Evolutionary conservation across 1,140 invertebrate genomes (phyloP), one percentile per base, ranked within the genome.

Genomic region (Solenopsis fugax): DNA sequence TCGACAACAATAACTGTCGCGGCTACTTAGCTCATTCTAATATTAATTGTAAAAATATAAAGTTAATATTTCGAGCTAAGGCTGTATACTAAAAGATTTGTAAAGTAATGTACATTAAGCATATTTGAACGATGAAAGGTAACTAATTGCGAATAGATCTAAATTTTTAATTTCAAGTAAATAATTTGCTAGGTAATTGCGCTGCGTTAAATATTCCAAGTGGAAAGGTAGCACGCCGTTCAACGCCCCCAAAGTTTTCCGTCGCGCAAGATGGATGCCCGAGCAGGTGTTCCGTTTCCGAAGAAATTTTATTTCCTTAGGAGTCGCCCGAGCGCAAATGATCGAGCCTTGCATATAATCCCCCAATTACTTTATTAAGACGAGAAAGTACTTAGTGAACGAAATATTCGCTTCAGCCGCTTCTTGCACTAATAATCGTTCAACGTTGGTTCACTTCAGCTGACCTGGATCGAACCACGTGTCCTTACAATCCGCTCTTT

Each of bases 261-360:
- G n/a, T 54, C 16, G 52, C 52, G 9, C 41, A 84, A 84, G 80
- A 84, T 75, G 54, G 80, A 84, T 84, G 80, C 69, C 41, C 54
- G 52, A 60, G 18, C 80, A 84, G 80, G 41, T 84, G 69, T 75
- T 84, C 24, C 69, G 41, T 50, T 75, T 50, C 80, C 29, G 54
- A 54, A 75, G 80, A 84, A 75, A 75, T 84, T 60, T 60, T 60
- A 60, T 84, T 84, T 84, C 54, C 34, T 50, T 62, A 13, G 18
- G 16, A 62, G n/a, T 84, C 29, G 41, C 29, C 45, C 69, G 54
- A 75, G 80, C 41, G 41, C 54, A 41, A 84, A 84, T 75, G 56
- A 84, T 84, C 45, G 69, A 84, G 69, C 13, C 41, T 50, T n/a
- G 24, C 54, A 71, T 50, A 60, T 84, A 84, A 84, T 73, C 29